Evolutionary conservation across 1,140 invertebrate genomes (phyloP).

Genomic region (Augochlora pura): DNA sequence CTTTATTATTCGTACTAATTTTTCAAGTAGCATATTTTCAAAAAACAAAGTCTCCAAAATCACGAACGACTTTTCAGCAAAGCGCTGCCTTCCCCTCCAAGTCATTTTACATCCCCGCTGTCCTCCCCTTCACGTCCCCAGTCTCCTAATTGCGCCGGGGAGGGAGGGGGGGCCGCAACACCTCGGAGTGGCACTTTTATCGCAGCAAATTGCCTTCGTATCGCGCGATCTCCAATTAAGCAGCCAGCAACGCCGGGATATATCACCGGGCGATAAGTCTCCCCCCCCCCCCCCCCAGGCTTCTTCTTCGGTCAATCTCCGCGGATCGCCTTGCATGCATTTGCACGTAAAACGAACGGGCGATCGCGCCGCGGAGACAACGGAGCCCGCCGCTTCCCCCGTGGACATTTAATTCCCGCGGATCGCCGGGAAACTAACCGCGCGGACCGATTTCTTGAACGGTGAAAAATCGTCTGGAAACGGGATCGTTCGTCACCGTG

Average conservation of each 20-base stretch:
- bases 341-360: constrained; percentile 37
- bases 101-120: no score
- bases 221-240: constrained; percentile 42
- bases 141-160: no score
- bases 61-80: no score
- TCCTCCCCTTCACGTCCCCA: no score
- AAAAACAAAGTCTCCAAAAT: no score
- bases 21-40: no score
- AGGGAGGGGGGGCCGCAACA: no score
- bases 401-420: background rate
- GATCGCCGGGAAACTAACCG: background rate
- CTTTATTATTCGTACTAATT: no score
- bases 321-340: constrained; percentile 32
- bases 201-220: constrained; percentile 28
- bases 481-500: background rate
- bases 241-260: background rate
- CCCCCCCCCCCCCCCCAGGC: no score
- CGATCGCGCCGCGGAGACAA: constrained; percentile 24
- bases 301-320: constrained; percentile 44
- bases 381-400: background rate
- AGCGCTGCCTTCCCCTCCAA: no score
- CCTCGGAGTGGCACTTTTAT: background rate
- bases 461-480: no score
- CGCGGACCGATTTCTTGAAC: no score
- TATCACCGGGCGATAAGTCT: constrained; percentile 27